Evolutionary conservation across 1,140 invertebrate species (phyloP).

Genomic region (Thaumatotibia leucotreta): DNA sequence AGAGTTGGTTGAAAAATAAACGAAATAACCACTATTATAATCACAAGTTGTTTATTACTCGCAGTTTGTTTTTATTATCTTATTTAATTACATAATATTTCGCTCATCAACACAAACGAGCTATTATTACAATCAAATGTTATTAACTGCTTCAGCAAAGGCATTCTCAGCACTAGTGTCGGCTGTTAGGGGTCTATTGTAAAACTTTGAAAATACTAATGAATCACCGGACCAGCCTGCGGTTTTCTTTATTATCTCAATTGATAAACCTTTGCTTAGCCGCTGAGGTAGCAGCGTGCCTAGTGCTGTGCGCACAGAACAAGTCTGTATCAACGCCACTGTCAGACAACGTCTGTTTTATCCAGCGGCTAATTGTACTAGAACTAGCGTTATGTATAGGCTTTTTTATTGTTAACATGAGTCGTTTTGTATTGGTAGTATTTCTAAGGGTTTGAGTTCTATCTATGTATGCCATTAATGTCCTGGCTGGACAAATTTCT

Average conservation of each 20-base stretch:
- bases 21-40: too few relatives aligned
- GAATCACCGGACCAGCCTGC: conserved; percentile 18
- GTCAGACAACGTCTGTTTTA: neutral
- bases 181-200: conserved; percentile 11
- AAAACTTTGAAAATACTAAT: conserved; percentile 15
- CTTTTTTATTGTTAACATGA: conserved; percentile 2
- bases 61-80: too few relatives aligned
- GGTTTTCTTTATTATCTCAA: neutral
- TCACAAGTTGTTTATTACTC: too few relatives aligned
- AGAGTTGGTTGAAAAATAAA: too few relatives aligned
- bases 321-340: neutral
- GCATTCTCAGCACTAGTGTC: neutral
- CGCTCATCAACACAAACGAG: too few relatives aligned
- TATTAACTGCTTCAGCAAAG: conserved; percentile 18
- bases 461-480: conserved; percentile 8
- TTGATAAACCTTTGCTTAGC: neutral
- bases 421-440: neutral
- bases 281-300: conserved; percentile 2
- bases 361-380: conserved; percentile 9
- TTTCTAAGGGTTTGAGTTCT: neutral
- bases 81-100: too few relatives aligned
- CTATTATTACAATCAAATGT: conserved; percentile 3
- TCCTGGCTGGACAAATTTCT: conserved; percentile 20
- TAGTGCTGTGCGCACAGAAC: conserved; percentile 15
- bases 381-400: neutral